Conservation (phyloP, 2,888 invertebrate species). For the Dexiosoma caninum region DNA sequence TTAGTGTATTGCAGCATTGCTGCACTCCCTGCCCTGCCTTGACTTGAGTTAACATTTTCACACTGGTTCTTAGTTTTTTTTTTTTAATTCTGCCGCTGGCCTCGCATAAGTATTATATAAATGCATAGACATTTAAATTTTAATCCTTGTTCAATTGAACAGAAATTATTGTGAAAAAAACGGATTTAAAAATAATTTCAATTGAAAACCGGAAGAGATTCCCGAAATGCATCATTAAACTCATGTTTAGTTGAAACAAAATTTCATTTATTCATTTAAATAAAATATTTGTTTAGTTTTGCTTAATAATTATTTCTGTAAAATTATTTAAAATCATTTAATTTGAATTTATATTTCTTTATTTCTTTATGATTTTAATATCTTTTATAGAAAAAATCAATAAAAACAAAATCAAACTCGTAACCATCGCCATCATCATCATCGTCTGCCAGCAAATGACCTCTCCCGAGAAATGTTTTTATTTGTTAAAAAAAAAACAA, state of each 20-base stretch:
- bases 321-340: conserved; percentile 57
- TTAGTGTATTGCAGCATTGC: too few relatives aligned
- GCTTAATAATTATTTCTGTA: conserved; percentile 2
- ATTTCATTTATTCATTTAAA: conserved; percentile 75
- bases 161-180: background rate
- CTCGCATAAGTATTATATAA: background rate
- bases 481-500: background rate
- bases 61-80: background rate
- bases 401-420: conserved; percentile 15
- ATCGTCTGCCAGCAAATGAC: conserved; percentile 4
- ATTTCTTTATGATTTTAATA: conserved; percentile 47
- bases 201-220: conserved; percentile 29
- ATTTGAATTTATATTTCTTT: conserved; percentile 52
- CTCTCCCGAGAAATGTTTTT: background rate
- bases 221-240: conserved; percentile 20
- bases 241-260: conserved; percentile 63
- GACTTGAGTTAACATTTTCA: too few relatives aligned
- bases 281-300: conserved; percentile 73
- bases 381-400: conserved; percentile 54
- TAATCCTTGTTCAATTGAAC: background rate
- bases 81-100: background rate
- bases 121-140: conserved; percentile 1
- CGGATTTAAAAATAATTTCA: background rate
- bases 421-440: conserved; percentile 26
- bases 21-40: too few relatives aligned